Conservation (phyloP, 2,797 vertebrate genomes). For the Rhyacichthys aspro region DNA sequence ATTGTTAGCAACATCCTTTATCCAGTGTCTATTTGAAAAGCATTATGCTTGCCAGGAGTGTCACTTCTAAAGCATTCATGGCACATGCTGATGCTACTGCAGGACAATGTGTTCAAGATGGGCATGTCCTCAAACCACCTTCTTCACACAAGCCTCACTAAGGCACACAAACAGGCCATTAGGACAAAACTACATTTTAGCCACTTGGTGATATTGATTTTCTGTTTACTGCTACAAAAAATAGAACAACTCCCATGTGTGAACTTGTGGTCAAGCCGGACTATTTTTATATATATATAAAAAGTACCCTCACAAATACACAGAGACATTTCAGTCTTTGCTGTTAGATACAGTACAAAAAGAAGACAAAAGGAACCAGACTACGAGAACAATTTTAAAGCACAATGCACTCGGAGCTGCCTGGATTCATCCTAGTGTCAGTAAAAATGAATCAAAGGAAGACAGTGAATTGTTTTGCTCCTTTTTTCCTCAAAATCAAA, state of each 20-base stretch:
- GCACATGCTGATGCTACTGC: constrained; percentile 12
- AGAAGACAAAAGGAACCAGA: constrained; percentile 19
- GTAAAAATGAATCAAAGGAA: constrained; percentile 8
- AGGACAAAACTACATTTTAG: constrained; percentile 40
- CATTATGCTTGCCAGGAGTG: background rate
- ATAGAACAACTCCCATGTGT: constrained; percentile 31
- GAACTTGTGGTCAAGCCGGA: constrained; percentile 29
- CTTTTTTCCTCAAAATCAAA: constrained; percentile 10
- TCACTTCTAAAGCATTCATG: constrained; percentile 9
- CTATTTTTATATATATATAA: constrained; percentile 23
- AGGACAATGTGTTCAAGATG: too few species aligned
- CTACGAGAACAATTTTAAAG: background rate
- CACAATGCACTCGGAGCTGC: background rate
- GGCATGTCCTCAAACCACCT: constrained; percentile 12
- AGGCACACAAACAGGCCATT: constrained; percentile 41
- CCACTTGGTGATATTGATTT: constrained; percentile 50
- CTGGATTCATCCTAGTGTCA: background rate
- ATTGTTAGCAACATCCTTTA: too few species aligned
- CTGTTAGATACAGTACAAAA: constrained; percentile 7
- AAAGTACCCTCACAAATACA: constrained; percentile 4
- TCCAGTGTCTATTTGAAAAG: too few species aligned
- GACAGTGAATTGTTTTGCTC: background rate
- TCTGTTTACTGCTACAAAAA: constrained; percentile 48
- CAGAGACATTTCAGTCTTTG: constrained; percentile 16
- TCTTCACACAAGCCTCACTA: constrained; percentile 9